Evolutionary conservation across 2,797 vertebrate genomes (phyloP), one percentile per base, ranked within the genome.

Genomic region (Otolemur crassicaudatus): DNA sequence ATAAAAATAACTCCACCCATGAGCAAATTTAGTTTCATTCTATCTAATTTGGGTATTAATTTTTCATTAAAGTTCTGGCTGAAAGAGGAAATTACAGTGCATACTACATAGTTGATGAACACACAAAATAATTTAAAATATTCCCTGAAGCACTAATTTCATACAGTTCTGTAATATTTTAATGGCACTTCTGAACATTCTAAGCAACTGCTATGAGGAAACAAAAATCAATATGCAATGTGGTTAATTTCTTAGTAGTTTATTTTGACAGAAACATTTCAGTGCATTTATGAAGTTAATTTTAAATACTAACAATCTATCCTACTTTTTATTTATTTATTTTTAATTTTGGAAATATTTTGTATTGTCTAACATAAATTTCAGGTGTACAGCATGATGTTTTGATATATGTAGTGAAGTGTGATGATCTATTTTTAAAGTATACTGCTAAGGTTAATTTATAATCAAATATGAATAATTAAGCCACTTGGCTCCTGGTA

Each of bases 401-500:
- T 88, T 79, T 73, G 2, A 65, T 40, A 60, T 23, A 80, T 43
- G 79, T 27, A 65, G 34, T 40, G 3, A 87, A 56, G 34, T 83
- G 5, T 91, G 90, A 89, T 3, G 70, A 76, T 81, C 72, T 80
- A 79, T n/a, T 91, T 91, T 65, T 93, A 91, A 94, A 94, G 29
- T 67, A n/a, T 84, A 82, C 7, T 82, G 75, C 83, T 49, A 97
- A 91, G 87, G 86, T 93, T 97, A 88, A 97, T 75, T 97, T 82
- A 56, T 80, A 91, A 95, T 95, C 76, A 90, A 92, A 94, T 87
- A 93, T 94, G 60, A 95, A 94, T 95, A 88, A 97, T 88, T 94
- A 81, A 93, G 76, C 10, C 86, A 88, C 67, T 96, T 93, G 91
- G 80, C n/a, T 92, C 81, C 76, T 94, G 90, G 91, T 87, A 97